Base-by-base conservation (phyloP, 2,797 vertebrate species). In the Chaenodraco wilsoni region DNA sequence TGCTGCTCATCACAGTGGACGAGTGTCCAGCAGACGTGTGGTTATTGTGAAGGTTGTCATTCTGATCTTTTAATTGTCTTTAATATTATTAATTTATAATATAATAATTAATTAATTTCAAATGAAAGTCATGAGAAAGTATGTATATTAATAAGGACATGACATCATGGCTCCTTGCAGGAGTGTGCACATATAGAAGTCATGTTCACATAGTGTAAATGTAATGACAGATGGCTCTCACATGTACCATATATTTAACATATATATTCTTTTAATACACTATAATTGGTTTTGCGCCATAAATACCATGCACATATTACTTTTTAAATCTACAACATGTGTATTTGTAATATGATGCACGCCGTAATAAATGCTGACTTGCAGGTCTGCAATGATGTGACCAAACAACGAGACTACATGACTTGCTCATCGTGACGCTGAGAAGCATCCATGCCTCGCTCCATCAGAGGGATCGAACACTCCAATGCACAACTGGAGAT, bases 41-140 rank as follows among this genome's bases (percentile, higher is more conserved):
- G 79, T 82, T 72, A 49, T 43, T n/a, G 40, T 52, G 33, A 68
- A 65, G 72, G 68, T 60, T 69, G 66, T 16, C 40, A 23, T 23
- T 45, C 9, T 31, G 15, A 44, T 71, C 7, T 43, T 37, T 37
- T 9, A 37, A 37, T 37, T 44, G 51, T 73, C 59, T 75, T 78
- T 27, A 16, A 37, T 50, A 66, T 46, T 14, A 17, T 45, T 58
- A 3, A 46, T 72, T 51, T n/a, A n/a, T n/a, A n/a, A n/a, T n/a
- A n/a, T n/a, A n/a, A n/a, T n/a, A n/a, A n/a, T n/a, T n/a, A n/a
- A n/a, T n/a, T n/a, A n/a, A n/a, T 50, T 58, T 37, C 11, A 40
- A 14, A 49, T 12, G 3, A 9, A 27, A 17, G 45, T 16, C 11
- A 3, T 27, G 16, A 13, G 27, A 13, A 27, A 21, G 11, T 12